Base-by-base conservation (phyloP, 2,113 vertebrate genomes). In the Xiphorhynchus elegans region DNA sequence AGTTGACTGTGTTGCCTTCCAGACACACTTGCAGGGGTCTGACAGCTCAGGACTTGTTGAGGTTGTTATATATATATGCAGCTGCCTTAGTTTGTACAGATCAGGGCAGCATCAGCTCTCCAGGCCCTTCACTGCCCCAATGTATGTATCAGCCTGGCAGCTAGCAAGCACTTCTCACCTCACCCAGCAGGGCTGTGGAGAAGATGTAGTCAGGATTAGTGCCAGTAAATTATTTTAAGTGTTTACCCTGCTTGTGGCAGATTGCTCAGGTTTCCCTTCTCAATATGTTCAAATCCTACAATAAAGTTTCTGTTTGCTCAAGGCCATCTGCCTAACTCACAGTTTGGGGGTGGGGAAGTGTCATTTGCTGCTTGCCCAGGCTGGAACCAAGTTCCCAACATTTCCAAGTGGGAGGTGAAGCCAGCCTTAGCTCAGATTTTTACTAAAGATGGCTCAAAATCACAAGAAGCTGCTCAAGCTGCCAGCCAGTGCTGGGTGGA, bases 251-350 rank as follows among this genome's bases (percentile, higher is more conserved):
- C n/a, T 77, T 1, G 0, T 68, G 37, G 58, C 87, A 94, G 81
- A 82, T 85, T 90, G 84, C n/a, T 89, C 78, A 93, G 90, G 78
- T 93, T 94, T 94, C 15, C 63, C 19, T 17, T 82, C 62, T 67
- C 91, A 83, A 37, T 69, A 90, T 85, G 66, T 85, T 97, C 92
- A 90, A 91, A 69, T 4, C 31, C 25, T 76, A 21, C 53, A 44
- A 53, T 85, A 72, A 87, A 87, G 76, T 62, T 75, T 84, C 84
- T 85, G 58, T 82, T 91, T 94, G 56, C 85, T 87, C 56, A 56
- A 73, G 84, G 63, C 95, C 89, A 82, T 94, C 81, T 96, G 92
- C 68, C 63, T 39, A 52, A 35, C 73, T 74, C 23, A 0, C 9
- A 47, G 12, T 74, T 66, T 84, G 80, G 56, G 64, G 55, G 49